Conservation (phyloP, 2,888 invertebrate genomes). For the Drosophila austrosaltans region DNA sequence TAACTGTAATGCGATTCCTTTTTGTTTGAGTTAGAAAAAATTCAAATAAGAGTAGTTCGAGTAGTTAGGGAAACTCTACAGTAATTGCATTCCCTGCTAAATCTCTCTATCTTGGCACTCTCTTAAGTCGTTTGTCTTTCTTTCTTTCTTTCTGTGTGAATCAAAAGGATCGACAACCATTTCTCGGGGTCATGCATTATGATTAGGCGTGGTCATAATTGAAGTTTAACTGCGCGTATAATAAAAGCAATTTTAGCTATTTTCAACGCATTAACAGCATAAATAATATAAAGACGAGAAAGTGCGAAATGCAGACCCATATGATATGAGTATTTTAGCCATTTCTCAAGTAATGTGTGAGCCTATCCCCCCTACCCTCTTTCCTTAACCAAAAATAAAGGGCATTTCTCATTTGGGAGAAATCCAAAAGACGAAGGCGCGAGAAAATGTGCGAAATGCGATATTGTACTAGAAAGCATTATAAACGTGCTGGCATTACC, state of each 20-base stretch:
- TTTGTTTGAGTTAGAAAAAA: too few relatives aligned
- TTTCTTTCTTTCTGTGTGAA: neutral
- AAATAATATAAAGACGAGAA: constrained; percentile 69
- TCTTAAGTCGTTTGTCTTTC: neutral
- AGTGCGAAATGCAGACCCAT: constrained; percentile 58
- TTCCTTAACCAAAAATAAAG: neutral
- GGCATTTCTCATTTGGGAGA: constrained; percentile 11
- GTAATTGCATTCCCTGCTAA: neutral
- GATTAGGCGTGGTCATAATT: constrained; percentile 68
- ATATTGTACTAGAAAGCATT: constrained; percentile 51
- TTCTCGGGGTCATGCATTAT: constrained; percentile 60
- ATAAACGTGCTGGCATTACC: constrained; percentile 46
- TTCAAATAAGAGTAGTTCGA: too few relatives aligned
- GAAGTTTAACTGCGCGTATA: constrained; percentile 80
- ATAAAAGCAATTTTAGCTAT: constrained; percentile 80
- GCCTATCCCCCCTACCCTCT: neutral
- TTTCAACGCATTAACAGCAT: constrained; percentile 77
- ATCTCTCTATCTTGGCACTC: neutral
- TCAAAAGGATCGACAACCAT: constrained; percentile 24
- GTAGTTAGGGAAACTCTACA: neutral
- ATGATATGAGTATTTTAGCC: constrained; percentile 40
- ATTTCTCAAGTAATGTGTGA: constrained; percentile 55
- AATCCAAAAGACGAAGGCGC: constrained; percentile 30
- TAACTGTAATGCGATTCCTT: too few relatives aligned
- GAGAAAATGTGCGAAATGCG: constrained; percentile 62